These are phyloP conservation scores for Mythimna ferrago DNA, from an alignment of 2,888 invertebrate genomes.

Conservation along the genomic window DNA sequence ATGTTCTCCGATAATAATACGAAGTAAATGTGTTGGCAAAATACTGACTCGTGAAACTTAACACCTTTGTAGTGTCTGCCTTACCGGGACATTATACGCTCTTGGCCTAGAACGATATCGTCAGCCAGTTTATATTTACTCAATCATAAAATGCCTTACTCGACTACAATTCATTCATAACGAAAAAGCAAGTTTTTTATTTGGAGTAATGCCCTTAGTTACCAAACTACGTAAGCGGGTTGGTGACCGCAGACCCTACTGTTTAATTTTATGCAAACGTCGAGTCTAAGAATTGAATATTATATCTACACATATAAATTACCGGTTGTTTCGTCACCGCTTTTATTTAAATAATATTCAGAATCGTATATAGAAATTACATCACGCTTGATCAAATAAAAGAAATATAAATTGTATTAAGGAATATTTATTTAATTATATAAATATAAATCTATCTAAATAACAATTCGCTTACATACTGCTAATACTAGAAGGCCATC, in stretches of 20 bases:
- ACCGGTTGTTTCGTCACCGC: conserved; percentile 35
- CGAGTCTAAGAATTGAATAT: conserved; percentile 22
- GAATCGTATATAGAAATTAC: conserved; percentile 35
- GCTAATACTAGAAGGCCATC: conserved; percentile 88
- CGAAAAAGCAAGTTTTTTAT: not conserved
- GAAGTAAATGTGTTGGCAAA: not conserved
- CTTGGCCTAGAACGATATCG: not conserved
- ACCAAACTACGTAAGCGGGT: conserved; percentile 26
- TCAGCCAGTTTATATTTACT: not conserved
- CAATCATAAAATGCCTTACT: not conserved
- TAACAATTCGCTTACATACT: conserved; percentile 82
- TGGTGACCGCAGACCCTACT: conserved; percentile 41
- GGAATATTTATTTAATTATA: conserved; percentile 80
- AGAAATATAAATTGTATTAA: conserved; percentile 70
- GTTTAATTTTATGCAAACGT: conserved; percentile 49
- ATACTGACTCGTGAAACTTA: not conserved
- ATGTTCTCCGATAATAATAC: not conserved
- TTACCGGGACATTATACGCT: not conserved
- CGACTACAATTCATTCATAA: conserved; percentile 6
- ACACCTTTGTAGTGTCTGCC: not conserved
- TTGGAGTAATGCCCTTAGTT: conserved; percentile 23
- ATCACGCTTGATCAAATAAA: conserved; percentile 50
- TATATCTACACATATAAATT: conserved; percentile 32
- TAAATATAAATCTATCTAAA: conserved; percentile 79
- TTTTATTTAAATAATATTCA: conserved; percentile 41